phyloP scores from a whole-genome alignment of 1,140 invertebrate genomes.

The Paralvinella palmiformis region DNA sequence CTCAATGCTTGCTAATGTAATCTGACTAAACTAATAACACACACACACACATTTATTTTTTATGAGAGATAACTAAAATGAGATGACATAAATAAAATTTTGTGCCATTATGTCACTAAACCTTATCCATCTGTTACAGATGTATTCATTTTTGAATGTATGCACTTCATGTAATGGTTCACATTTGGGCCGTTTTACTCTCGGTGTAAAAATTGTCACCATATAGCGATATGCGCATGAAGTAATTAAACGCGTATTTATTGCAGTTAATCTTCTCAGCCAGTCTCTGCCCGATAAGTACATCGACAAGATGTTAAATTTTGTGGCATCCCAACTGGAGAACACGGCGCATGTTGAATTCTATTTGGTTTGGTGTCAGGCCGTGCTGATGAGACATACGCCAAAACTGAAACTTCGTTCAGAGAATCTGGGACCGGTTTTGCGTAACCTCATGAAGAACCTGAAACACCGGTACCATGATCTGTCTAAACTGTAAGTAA shows the following conservation, averaged over 20 bases:
- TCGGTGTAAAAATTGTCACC: too few species aligned
- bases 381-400: constrained; percentile 60
- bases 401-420: constrained; percentile 53
- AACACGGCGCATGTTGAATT: constrained; percentile 77
- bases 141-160: too few species aligned
- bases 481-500: constrained; percentile 74
- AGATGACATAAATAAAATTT: too few species aligned
- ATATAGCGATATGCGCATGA: too few species aligned
- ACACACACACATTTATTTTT: too few species aligned
- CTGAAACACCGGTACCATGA: constrained; percentile 73
- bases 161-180: too few species aligned
- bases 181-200: too few species aligned
- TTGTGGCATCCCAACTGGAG: constrained; percentile 67
- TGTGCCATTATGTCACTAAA: too few species aligned
- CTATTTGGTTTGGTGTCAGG: constrained; percentile 73
- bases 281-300: constrained; percentile 66
- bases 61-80: too few species aligned
- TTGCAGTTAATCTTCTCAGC: constrained; percentile 71
- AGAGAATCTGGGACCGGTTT: constrained; percentile 54
- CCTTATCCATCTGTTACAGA: too few species aligned
- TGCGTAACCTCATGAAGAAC: constrained; percentile 73
- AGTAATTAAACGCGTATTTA: constrained; percentile 16
- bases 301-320: constrained; percentile 64
- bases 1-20: too few species aligned
- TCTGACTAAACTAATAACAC: too few species aligned